Percentiles rank a stretch among this genome's conserved stretches.
Conservation (phyloP, 2,797 vertebrate species). For the Squalus acanthias region DNA sequence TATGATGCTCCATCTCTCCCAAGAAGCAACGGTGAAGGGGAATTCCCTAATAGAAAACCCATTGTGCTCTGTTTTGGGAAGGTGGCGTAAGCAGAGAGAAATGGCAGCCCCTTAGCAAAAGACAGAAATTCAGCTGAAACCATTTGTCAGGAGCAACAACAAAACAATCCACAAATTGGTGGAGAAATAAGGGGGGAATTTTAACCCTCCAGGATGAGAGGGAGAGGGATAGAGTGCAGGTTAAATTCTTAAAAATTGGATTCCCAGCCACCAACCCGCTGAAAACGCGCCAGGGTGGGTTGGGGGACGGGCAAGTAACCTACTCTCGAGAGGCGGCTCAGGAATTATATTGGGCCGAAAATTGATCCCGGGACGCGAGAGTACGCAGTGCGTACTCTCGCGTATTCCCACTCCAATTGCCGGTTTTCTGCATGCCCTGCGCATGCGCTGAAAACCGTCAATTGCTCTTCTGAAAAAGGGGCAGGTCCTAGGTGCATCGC, state of each 20-base stretch:
- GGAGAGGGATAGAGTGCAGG: too few species aligned
- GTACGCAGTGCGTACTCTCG: too few species aligned
- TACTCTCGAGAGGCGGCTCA: background rate
- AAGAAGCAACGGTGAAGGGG: background rate
- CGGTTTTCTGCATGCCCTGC: too few species aligned
- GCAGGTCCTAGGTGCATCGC: too few species aligned
- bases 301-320: background rate
- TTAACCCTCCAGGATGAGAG: background rate
- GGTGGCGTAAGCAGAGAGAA: background rate
- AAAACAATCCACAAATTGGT: background rate
- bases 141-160: background rate
- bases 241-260: background rate
- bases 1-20: background rate
- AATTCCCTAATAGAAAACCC: background rate
- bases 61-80: background rate
- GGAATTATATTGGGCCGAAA: too few species aligned
- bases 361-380: too few species aligned
- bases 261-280: background rate
- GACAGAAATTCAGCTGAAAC: background rate
- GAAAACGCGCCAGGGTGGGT: background rate
- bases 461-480: too few species aligned
- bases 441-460: too few species aligned
- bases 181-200: background rate
- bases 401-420: too few species aligned
- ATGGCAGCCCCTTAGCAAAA: background rate